Percentiles rank a stretch among this genome's conserved stretches.
Evolutionary conservation across 2,797 vertebrate genomes (phyloP).

Genomic region (Amazonetta brasiliensis): DNA sequence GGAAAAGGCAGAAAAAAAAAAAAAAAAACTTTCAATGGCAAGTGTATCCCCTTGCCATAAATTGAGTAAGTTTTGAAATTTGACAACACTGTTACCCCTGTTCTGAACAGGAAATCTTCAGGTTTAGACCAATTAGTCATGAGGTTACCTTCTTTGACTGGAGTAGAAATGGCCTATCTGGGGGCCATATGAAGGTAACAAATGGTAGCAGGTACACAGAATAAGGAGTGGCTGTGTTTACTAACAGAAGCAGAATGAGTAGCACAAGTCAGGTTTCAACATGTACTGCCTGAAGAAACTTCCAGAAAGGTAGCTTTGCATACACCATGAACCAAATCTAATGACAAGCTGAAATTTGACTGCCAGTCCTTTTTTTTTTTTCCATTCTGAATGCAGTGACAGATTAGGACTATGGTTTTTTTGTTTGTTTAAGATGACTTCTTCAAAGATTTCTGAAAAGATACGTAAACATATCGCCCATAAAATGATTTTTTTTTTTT

Average conservation of each 20-base stretch:
- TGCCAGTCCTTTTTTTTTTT: not conserved
- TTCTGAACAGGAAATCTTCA: not conserved
- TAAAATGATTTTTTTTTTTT: constrained; percentile 60
- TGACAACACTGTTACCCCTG: not conserved
- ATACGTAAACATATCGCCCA: constrained; percentile 66
- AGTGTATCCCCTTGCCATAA: not conserved
- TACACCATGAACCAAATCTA: not conserved
- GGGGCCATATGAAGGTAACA: fast-evolving
- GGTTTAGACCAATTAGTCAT: not conserved
- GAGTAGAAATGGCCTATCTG: not conserved
- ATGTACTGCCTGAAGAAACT: not conserved
- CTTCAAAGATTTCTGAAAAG: not conserved
- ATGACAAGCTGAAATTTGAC: not conserved
- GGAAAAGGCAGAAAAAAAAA: not conserved
- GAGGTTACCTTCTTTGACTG: not conserved
- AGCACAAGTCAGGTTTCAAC: not conserved
- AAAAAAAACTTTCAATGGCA: not conserved
- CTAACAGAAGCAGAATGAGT: not conserved
- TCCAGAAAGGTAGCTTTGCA: not conserved
- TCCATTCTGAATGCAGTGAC: not conserved
- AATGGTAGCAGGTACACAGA: not conserved
- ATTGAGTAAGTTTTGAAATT: not conserved
- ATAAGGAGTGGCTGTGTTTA: not conserved
- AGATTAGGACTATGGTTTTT: not conserved
- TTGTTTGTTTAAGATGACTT: not conserved